phyloP scores from a whole-genome alignment of 92 coral and sea anemone genomes.

The Epizoanthus rinbou region DNA sequence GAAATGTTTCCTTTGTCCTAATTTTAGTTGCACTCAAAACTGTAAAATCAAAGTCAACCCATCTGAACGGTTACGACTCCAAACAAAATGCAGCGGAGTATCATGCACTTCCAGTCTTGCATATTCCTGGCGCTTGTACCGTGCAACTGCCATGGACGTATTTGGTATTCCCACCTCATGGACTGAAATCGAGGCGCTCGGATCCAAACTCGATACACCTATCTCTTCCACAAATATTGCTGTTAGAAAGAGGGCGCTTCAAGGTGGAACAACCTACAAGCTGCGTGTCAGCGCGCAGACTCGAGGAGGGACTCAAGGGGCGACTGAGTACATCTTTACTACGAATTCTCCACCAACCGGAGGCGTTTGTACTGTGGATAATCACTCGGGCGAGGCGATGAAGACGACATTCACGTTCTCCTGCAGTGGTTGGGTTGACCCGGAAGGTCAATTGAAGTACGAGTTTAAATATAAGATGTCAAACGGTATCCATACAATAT shows the following conservation, averaged over 20 bases:
- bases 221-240: conserved; percentile 49
- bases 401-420: conserved; percentile 56
- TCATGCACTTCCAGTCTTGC: conserved; percentile 43
- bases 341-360: conserved; percentile 62
- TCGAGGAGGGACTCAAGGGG: conserved; percentile 48
- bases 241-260: conserved; percentile 24
- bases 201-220: conserved; percentile 40
- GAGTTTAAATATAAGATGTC: conserved; percentile 59
- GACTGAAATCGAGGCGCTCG: conserved; percentile 33
- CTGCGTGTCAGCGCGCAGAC: conserved; percentile 40
- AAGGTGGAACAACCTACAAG: conserved; percentile 34
- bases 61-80: conserved; percentile 60
- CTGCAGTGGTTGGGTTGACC: conserved; percentile 68
- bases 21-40: conserved; percentile 65
- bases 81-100: conserved; percentile 36
- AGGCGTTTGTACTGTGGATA: conserved; percentile 54
- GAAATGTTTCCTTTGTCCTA: not conserved
- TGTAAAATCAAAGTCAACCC: conserved; percentile 60
- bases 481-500: conserved; percentile 35
- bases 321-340: conserved; percentile 52
- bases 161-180: conserved; percentile 29
- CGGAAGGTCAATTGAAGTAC: conserved; percentile 60
- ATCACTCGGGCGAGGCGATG: conserved; percentile 60
- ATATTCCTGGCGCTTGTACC: conserved; percentile 56
- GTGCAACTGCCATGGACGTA: not conserved